Evolutionary conservation across 1,140 invertebrate genomes (phyloP).

Genomic region (Oryctes rhinoceros): DNA sequence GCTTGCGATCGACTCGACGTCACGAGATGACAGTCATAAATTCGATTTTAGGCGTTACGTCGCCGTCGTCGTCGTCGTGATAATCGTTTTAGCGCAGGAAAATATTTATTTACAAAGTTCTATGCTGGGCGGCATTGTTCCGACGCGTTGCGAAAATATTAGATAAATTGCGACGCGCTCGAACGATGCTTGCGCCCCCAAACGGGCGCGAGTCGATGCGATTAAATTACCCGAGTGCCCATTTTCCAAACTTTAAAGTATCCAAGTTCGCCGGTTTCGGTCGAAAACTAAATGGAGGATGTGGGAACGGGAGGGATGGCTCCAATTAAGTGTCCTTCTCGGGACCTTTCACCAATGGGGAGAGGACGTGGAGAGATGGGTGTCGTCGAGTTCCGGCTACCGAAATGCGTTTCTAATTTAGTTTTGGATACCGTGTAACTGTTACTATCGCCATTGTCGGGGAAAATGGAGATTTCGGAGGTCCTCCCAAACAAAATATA

Average conservation of each 20-base stretch:
- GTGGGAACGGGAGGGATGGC: background rate
- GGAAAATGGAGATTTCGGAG: background rate
- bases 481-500: background rate
- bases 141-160: constrained; percentile 9
- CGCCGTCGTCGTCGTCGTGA: background rate
- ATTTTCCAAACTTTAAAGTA: constrained; percentile 11
- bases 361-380: background rate
- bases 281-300: background rate
- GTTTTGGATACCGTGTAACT: constrained; percentile 3
- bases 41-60: background rate
- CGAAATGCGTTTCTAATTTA: constrained; percentile 22
- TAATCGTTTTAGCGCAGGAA: background rate
- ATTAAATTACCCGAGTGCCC: constrained; percentile 14
- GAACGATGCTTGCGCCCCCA: background rate
- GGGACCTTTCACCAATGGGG: background rate
- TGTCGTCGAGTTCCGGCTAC: background rate
- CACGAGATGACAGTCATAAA: constrained; percentile 4
- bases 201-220: background rate
- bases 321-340: background rate
- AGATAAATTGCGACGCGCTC: background rate
- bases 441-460: background rate
- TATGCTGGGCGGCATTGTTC: background rate
- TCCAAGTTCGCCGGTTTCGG: background rate
- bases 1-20: background rate
- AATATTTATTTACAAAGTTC: background rate